A percentile compares a stretch with the other conserved stretches of the same genome.
These are phyloP conservation scores for Scyliorhinus canicula DNA, from an alignment of 2,797 vertebrate species.

Conservation along the genomic window DNA sequence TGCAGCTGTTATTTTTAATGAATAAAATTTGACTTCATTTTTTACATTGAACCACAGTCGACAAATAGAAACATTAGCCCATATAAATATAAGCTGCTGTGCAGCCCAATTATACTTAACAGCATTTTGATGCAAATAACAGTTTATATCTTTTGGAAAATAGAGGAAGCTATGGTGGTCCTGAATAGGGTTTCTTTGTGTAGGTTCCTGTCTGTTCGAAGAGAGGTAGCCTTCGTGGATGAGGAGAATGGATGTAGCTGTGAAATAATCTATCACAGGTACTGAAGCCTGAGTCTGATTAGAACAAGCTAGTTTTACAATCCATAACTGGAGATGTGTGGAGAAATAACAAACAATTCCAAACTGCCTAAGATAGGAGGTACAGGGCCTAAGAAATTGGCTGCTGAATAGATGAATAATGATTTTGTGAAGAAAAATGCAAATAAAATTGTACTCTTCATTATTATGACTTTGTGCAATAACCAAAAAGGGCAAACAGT, in stretches of 20 bases:
- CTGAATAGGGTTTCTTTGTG: not conserved
- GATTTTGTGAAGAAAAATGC: not conserved
- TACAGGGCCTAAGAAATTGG: not conserved
- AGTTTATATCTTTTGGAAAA: not conserved
- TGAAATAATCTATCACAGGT: not conserved
- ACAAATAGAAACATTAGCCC: not conserved
- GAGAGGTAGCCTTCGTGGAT: not conserved
- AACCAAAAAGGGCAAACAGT: not conserved
- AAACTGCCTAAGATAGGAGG: not conserved
- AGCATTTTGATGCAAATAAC: not conserved
- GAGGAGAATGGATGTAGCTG: not conserved
- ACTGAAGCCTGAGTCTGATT: not conserved
- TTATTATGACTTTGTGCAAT: not conserved
- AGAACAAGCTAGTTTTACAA: not conserved
- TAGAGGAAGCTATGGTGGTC: not conserved
- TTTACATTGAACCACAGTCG: not conserved
- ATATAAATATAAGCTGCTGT: not conserved
- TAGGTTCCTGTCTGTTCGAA: not conserved
- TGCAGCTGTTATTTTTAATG: not conserved
- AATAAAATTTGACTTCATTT: not conserved
- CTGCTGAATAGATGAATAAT: slow-evolving; percentile 1
- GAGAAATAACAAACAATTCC: slow-evolving; percentile 21
- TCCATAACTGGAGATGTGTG: not conserved
- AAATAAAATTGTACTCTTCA: not conserved
- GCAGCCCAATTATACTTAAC: not conserved